Base-by-base conservation (phyloP, 2,888 invertebrate species). In the Drosophila meridiana region DNA sequence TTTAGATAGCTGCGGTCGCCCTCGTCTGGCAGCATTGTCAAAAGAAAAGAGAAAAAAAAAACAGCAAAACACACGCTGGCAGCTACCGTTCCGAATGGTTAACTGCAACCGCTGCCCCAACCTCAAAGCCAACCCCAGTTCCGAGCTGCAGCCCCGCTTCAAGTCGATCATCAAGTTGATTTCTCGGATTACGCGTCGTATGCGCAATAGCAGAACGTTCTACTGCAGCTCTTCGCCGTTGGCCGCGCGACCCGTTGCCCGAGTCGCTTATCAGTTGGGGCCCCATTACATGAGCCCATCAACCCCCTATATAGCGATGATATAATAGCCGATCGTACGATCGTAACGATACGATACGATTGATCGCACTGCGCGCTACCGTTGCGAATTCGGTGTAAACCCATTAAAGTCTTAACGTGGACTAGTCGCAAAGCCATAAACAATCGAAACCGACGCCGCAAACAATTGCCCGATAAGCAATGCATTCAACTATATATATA, bases 151-250 rank as follows among this genome's bases (percentile, higher is more conserved):
- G 20, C 32, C 34, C n/a, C 48, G 36, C n/a, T n/a, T 30, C 36
- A n/a, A n/a, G 11, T n/a, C n/a, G 48, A 11, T 20, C 20, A 11
- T 30, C 7, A 8, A 32, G n/a, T 50, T 50, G 50, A 5, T 34
- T 11, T 34, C 43, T 80, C 83, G 74, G 78, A 60, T 78, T 72
- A 84, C 87, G 72, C 71, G 75, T 72, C 85, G 78, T 87, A 83
- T 82, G 78, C 75, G 78, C 82, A 78, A 82, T 65, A 74, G 36
- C 38, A 56, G 48, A 56, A 56, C 56, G 30, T 56, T 20, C 20
- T 20, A n/a, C 28, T 56, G 45, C 50, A 70, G 34, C 45, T 56
- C 56, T 56, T 56, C 30, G 13, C 34, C 55, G 62, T 34, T 14
- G 47, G n/a, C n/a, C n/a, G 34, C 2, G 20, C 48, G 59, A 26